Percentiles rank a stretch among this genome's conserved stretches.
Evolutionary conservation across 2,113 vertebrate genomes (phyloP).

Genomic region (Hippocampus guttulatus): DNA sequence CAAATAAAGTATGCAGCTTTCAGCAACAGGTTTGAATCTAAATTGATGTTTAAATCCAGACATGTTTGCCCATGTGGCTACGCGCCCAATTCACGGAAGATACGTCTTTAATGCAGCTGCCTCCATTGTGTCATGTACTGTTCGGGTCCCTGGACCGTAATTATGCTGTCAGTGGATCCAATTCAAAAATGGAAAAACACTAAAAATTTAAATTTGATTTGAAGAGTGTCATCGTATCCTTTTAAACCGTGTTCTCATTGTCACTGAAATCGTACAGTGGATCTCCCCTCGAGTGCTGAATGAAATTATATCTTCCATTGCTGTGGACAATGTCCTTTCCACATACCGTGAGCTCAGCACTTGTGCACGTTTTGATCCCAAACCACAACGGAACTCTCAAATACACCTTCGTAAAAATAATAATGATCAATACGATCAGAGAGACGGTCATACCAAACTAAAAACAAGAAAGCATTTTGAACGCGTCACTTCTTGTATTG

Average conservation of each 20-base stretch:
- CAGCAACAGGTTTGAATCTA: slow-evolving; percentile 75
- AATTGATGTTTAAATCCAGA: slow-evolving; percentile 73
- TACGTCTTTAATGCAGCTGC: slow-evolving; percentile 55
- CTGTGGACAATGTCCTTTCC: neutral
- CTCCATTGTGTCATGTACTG: slow-evolving; percentile 53
- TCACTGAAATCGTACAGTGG: neutral
- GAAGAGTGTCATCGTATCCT: slow-evolving; percentile 37
- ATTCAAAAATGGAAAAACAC: slow-evolving; percentile 47
- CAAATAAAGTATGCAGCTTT: slow-evolving; percentile 72
- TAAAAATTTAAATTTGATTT: slow-evolving; percentile 45
- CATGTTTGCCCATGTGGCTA: slow-evolving; percentile 67
- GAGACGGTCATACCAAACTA: neutral
- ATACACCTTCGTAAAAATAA: neutral
- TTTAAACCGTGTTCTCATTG: neutral
- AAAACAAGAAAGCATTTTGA: neutral
- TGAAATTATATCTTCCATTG: neutral
- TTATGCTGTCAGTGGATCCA: slow-evolving; percentile 49
- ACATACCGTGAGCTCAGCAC: no score
- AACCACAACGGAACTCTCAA: neutral
- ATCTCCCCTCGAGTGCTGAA: neutral
- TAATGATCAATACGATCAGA: neutral
- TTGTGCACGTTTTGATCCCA: neutral
- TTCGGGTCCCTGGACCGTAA: slow-evolving; percentile 57
- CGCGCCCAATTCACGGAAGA: slow-evolving; percentile 36
- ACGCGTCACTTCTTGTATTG: neutral